Evolutionary conservation across 2,888 invertebrate species (phyloP).

Genomic region (Beris chalybata): DNA sequence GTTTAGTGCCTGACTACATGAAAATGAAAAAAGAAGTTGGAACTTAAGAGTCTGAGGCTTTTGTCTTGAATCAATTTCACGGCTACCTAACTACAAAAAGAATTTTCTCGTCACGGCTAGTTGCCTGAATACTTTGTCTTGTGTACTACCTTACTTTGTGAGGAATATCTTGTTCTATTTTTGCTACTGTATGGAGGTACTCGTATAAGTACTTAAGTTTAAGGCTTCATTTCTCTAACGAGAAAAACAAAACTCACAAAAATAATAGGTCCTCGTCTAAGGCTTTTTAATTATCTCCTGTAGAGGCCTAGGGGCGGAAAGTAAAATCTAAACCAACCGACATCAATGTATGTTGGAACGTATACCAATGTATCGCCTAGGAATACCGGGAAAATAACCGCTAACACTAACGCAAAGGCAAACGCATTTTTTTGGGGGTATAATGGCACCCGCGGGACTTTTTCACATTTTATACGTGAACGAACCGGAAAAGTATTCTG

Average conservation of each 20-base stretch:
- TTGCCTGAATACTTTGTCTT: slow-evolving; percentile 16
- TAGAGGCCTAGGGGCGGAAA: too few relatives aligned
- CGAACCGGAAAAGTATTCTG: slow-evolving; percentile 18
- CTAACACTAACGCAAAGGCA: too few relatives aligned
- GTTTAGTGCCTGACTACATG: too few relatives aligned
- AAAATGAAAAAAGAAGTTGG: too few relatives aligned
- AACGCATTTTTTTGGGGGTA: too few relatives aligned
- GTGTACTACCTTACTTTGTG: background rate
- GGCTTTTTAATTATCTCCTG: background rate
- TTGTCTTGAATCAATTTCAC: slow-evolving; percentile 39
- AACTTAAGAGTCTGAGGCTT: background rate
- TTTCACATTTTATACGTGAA: slow-evolving; percentile 31
- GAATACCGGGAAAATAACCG: too few relatives aligned
- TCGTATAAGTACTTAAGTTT: slow-evolving; percentile 7
- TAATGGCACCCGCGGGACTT: slow-evolving; percentile 30
- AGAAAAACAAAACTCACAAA: slow-evolving; percentile 2
- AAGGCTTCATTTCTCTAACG: background rate
- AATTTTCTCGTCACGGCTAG: slow-evolving; percentile 38
- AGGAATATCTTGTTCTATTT: slow-evolving; percentile 3
- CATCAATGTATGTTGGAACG: too few relatives aligned
- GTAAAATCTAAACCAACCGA: too few relatives aligned
- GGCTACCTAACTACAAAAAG: slow-evolving; percentile 39
- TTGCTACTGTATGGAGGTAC: background rate
- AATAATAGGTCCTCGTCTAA: background rate
- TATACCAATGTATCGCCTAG: too few relatives aligned